phyloP scores from a whole-genome alignment of 2,888 invertebrate genomes.

The Lacanobia oleracea region DNA sequence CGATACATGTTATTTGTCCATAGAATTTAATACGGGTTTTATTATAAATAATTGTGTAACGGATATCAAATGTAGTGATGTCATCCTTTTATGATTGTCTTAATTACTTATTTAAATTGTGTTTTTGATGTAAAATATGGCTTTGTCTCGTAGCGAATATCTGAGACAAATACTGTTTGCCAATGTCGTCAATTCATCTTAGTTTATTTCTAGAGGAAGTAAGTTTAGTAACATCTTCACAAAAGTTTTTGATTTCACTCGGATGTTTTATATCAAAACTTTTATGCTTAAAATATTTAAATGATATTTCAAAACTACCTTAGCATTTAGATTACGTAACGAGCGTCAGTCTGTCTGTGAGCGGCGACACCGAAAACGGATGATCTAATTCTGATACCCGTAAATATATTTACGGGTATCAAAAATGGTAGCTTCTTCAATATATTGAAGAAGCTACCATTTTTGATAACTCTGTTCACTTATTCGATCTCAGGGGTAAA shows the following conservation, averaged over 20 bases:
- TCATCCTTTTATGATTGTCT: slow-evolving; percentile 53
- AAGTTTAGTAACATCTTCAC: background rate
- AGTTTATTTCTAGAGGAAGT: background rate
- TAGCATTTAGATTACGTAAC: slow-evolving; percentile 37
- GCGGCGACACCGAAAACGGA: slow-evolving; percentile 35
- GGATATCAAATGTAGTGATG: slow-evolving; percentile 56
- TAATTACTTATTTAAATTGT: slow-evolving; percentile 55
- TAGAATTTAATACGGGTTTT: slow-evolving; percentile 61
- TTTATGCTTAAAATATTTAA: slow-evolving; percentile 38
- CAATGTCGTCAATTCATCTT: background rate
- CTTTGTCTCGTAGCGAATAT: slow-evolving; percentile 15
- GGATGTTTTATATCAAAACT: slow-evolving; percentile 20
- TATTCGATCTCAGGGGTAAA: background rate
- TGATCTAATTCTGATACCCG: slow-evolving; percentile 37
- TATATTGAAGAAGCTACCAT: slow-evolving; percentile 10
- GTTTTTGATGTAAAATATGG: slow-evolving; percentile 25
- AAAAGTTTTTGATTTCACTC: background rate
- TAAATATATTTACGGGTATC: too few species aligned
- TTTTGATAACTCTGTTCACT: background rate
- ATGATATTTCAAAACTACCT: slow-evolving; percentile 31
- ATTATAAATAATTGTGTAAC: slow-evolving; percentile 67
- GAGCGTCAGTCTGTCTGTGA: slow-evolving; percentile 56
- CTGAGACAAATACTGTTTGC: background rate
- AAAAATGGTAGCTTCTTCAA: too few species aligned
- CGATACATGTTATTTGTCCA: slow-evolving; percentile 67